phyloP scores from a whole-genome alignment of 2,113 vertebrate species.

The Hemiprocne comata region DNA sequence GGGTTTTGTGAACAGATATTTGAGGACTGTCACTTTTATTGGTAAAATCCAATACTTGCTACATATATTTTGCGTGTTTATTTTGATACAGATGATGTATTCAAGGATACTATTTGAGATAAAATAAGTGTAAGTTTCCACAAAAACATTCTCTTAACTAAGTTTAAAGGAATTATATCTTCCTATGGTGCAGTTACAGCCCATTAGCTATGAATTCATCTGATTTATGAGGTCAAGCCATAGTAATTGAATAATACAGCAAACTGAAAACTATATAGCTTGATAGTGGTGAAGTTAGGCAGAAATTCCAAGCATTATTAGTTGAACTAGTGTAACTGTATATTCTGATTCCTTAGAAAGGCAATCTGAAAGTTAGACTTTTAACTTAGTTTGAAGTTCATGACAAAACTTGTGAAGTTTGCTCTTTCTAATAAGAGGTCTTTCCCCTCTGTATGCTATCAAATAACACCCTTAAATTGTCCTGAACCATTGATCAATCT shows the following conservation, averaged over 20 bases:
- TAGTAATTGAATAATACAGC: neutral
- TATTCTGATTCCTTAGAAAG: neutral
- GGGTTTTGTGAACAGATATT: neutral
- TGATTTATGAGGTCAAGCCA: neutral
- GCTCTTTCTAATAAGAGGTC: neutral
- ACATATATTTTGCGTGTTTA: neutral
- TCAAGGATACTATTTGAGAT: neutral
- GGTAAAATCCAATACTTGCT: neutral
- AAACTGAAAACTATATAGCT: neutral
- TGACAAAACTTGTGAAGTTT: neutral
- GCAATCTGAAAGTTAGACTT: neutral
- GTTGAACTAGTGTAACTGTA: neutral
- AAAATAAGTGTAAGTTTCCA: neutral
- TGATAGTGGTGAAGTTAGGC: neutral
- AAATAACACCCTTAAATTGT: neutral
- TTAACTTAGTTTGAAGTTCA: neutral
- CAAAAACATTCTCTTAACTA: neutral
- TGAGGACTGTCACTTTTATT: neutral
- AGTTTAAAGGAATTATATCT: neutral
- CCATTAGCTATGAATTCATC: neutral
- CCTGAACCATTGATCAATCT: neutral
- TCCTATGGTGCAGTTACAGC: neutral
- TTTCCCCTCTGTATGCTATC: neutral
- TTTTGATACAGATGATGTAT: neutral
- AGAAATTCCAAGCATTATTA: neutral